Base-by-base conservation (phyloP, 2,888 invertebrate species). In the Caenorhabditis wallacei region DNA sequence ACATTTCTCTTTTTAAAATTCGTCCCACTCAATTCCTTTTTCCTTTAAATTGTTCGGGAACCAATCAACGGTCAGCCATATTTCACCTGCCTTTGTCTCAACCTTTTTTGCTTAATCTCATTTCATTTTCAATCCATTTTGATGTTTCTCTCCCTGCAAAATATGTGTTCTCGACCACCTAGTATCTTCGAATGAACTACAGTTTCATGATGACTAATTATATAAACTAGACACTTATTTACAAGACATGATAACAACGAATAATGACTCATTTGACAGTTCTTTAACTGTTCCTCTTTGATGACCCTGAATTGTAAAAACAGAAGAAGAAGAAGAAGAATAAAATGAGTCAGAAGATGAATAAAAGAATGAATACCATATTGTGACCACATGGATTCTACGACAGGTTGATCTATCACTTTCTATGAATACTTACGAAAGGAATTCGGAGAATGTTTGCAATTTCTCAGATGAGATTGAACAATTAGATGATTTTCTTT, bases 361-460 rank as follows among this genome's bases (percentile, higher is more conserved):
- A 40, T 22, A 40, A 63, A 63, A 43, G 22, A 40, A 56, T 13
- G 54, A 43, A 51, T 59, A 37, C 59, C 71, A 61, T 61, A 26
- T 59, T 57, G 70, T 59, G 70, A 35, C 70, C 70, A 70, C 57
- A 70, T 70, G 70, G 35, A n/a, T 51, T 35, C 54, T 35, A n/a
- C 35, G 20, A 59, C 70, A 57, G 46, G 30, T 51, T 61, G 59
- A 59, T 48, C 26, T 51, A 54, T 69, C 43, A 30, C 56, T 22
- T 43, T 30, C 22, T 54, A 16, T 26, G 54, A 13, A 18, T 54
- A 18, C 43, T 16, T n/a, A 5, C 40, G 7, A 40, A 10, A 8
- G 10, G 40, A 40, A 40, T 40, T n/a, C 26, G 30, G 24, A 37
- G 30, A 30, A 30, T 30, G 30, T 30, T 30, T n/a, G n/a, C 30